Conservation (phyloP, 2,113 vertebrate genomes). For the Carettochelys insculpta region DNA sequence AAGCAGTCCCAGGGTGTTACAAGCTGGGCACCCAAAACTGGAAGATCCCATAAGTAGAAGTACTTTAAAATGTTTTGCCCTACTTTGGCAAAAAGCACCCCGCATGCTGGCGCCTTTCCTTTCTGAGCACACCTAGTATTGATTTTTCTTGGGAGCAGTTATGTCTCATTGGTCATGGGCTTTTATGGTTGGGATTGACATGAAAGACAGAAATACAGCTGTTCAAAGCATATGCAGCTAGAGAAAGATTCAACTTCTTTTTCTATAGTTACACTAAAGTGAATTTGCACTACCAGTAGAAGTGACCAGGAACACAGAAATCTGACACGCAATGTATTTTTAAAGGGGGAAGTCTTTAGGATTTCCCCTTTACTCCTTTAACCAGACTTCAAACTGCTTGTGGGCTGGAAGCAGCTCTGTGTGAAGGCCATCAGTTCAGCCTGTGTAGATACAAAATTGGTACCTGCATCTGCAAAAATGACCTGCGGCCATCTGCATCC, state of each 20-base stretch:
- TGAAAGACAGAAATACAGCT: constrained; percentile 18
- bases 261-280: not conserved
- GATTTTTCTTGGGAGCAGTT: constrained; percentile 13
- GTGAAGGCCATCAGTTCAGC: not conserved
- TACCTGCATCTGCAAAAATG: no score
- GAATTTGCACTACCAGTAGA: not conserved
- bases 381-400: not conserved
- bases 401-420: not conserved
- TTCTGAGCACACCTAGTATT: not conserved
- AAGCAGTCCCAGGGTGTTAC: not conserved
- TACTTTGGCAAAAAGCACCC: not conserved
- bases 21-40: not conserved
- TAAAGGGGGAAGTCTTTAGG: not conserved
- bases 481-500: no score
- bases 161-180: constrained; percentile 17
- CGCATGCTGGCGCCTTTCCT: not conserved
- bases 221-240: not conserved
- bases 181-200: constrained; percentile 7
- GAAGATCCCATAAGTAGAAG: not conserved
- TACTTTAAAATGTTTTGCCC: not conserved
- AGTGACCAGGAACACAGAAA: not conserved
- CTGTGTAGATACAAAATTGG: no score
- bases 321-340: not conserved
- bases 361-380: not conserved
- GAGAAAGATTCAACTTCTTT: constrained; percentile 17